Evolutionary conservation across 1,140 invertebrate species (phyloP).

Genomic region (Hesperophylax magnus): DNA sequence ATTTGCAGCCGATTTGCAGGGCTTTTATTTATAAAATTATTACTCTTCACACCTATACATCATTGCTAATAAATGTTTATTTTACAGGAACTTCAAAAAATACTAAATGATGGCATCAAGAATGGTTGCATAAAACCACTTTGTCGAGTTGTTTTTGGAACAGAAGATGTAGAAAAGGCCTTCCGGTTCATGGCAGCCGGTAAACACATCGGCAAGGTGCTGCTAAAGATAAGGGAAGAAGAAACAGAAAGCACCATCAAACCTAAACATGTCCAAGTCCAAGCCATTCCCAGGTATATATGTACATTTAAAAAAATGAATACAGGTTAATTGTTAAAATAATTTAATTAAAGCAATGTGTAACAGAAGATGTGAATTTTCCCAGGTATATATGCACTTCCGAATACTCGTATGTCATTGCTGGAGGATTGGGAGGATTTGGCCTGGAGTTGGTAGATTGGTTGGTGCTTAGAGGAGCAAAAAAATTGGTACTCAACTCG

Average conservation of each 20-base stretch:
- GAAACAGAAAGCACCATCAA: constrained; percentile 62
- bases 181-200: constrained; percentile 86
- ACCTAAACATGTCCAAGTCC: constrained; percentile 61
- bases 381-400: constrained; percentile 65
- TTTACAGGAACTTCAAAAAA: constrained; percentile 29
- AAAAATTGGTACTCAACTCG: constrained; percentile 85
- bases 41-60: too few relatives aligned
- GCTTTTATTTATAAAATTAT: too few relatives aligned
- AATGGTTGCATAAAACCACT: constrained; percentile 78
- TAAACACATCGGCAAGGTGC: constrained; percentile 91
- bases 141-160: constrained; percentile 73
- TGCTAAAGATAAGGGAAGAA: constrained; percentile 78
- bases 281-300: constrained; percentile 68
- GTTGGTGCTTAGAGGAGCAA: constrained; percentile 85
- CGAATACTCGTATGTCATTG: constrained; percentile 71
- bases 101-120: constrained; percentile 74
- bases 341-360: too few relatives aligned
- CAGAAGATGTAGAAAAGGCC: constrained; percentile 76
- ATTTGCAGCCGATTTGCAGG: too few relatives aligned
- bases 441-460: constrained; percentile 92
- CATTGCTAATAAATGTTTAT: too few relatives aligned
- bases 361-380: background rate
- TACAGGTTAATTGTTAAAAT: too few relatives aligned
- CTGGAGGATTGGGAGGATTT: constrained; percentile 90
- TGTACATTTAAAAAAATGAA: too few relatives aligned